Conservation (phyloP, 2,797 vertebrate species). For the Holocentrus rufus region DNA sequence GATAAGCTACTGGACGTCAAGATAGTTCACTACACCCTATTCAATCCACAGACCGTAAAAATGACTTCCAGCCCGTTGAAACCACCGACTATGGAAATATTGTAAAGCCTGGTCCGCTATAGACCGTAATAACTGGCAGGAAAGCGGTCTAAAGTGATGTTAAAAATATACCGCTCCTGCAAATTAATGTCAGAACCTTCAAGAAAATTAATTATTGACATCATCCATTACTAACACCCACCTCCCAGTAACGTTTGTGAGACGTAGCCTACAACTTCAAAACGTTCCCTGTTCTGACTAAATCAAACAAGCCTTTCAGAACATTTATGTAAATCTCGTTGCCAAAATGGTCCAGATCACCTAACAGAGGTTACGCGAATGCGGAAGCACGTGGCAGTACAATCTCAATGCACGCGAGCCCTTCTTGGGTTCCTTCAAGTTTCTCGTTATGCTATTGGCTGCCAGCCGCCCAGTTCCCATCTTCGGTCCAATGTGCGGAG, state of each 20-base stretch:
- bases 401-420: background rate
- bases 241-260: background rate
- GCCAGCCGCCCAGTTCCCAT: background rate
- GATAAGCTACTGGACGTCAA: slow-evolving; percentile 9
- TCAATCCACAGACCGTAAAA: no score
- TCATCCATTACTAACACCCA: no score
- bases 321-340: no score
- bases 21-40: slow-evolving; percentile 18
- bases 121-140: no score
- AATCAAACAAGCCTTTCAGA: fast-evolving
- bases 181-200: no score
- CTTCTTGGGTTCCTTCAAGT: background rate
- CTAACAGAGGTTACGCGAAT: slow-evolving; percentile 4
- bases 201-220: no score
- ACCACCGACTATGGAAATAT: no score
- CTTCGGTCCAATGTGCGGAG: slow-evolving; percentile 59
- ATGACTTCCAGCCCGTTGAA: no score
- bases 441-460: slow-evolving; percentile 25
- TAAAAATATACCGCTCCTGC: no score
- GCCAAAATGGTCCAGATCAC: background rate
- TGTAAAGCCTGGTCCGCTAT: no score
- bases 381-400: slow-evolving; percentile 44
- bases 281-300: background rate
- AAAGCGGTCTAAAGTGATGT: no score
- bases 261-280: no score